phyloP scores from a whole-genome alignment of 2,797 vertebrate species.

The Neostethus bicornis region DNA sequence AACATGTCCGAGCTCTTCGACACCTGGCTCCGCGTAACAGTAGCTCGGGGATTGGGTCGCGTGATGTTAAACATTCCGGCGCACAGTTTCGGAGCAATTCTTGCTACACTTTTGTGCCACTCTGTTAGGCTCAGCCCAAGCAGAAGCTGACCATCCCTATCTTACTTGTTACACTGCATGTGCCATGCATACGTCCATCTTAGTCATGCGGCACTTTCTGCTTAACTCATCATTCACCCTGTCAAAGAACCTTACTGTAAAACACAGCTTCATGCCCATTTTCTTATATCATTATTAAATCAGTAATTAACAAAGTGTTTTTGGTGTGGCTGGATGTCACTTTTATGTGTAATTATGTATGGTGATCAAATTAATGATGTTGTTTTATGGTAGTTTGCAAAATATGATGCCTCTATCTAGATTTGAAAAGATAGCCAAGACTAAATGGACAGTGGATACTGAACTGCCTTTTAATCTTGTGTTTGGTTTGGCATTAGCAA shows the following conservation, averaged over 20 bases:
- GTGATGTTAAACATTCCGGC: no score
- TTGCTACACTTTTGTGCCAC: no score
- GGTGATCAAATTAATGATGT: conserved; percentile 21
- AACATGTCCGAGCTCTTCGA: no score
- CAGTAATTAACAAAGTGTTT: conserved; percentile 37
- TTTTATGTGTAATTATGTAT: conserved; percentile 28
- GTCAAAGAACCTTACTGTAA: conserved; percentile 17
- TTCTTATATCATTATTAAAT: conserved; percentile 26
- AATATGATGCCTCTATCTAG: conserved; percentile 10
- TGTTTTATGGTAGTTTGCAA: conserved; percentile 13
- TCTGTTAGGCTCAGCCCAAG: no score
- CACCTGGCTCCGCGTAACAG: no score
- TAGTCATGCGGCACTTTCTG: conserved; percentile 17
- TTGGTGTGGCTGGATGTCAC: conserved; percentile 15
- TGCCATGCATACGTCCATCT: conserved; percentile 37
- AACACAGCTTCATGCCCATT: conserved; percentile 15
- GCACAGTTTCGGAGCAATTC: no score
- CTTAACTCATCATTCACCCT: conserved; percentile 17
- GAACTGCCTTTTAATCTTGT: conserved; percentile 8
- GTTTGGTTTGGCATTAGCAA: conserved; percentile 17
- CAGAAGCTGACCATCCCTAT: no score
- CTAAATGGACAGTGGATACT: conserved; percentile 4
- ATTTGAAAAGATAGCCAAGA: conserved; percentile 16
- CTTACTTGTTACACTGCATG: conserved; percentile 28
- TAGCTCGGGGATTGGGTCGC: no score